Evolutionary conservation across 2,888 invertebrate species (phyloP).

Genomic region (Eucriotettix oculatus): DNA sequence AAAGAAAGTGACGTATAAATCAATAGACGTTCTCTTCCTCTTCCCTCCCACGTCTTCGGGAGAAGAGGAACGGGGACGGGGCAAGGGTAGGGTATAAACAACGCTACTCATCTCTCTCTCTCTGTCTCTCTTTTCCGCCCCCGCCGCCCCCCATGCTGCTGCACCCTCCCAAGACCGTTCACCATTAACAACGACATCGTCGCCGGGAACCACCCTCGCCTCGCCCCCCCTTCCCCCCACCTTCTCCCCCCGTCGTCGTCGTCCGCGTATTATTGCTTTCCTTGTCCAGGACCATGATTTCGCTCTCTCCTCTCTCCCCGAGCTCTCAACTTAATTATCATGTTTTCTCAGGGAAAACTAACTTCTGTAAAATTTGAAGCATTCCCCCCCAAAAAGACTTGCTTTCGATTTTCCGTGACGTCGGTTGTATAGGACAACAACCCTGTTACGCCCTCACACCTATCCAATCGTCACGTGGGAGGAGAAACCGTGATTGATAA

Average conservation of each 20-base stretch:
- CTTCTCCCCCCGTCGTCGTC: neutral
- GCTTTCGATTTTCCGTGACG: too few species aligned
- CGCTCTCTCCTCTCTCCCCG: neutral
- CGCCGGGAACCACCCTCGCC: neutral
- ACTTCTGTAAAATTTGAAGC: too few species aligned
- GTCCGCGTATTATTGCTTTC: neutral
- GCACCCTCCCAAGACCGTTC: neutral
- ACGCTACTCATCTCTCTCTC: neutral
- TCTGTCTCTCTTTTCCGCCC: neutral
- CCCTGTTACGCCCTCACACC: too few species aligned
- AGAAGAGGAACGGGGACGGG: neutral
- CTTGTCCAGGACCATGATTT: neutral
- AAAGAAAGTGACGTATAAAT: conserved; percentile 11
- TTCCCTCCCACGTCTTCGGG: neutral
- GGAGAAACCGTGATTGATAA: too few species aligned
- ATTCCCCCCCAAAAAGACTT: too few species aligned
- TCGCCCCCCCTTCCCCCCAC: neutral
- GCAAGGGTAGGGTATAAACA: too few species aligned
- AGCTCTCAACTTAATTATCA: neutral
- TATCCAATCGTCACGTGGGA: too few species aligned
- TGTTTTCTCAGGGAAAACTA: too few species aligned
- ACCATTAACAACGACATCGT: neutral
- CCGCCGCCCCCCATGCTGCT: neutral
- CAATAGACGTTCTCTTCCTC: conserved; percentile 5
- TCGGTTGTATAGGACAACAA: too few species aligned